phyloP scores from a whole-genome alignment of 1,140 invertebrate genomes.

The Popillia japonica region DNA sequence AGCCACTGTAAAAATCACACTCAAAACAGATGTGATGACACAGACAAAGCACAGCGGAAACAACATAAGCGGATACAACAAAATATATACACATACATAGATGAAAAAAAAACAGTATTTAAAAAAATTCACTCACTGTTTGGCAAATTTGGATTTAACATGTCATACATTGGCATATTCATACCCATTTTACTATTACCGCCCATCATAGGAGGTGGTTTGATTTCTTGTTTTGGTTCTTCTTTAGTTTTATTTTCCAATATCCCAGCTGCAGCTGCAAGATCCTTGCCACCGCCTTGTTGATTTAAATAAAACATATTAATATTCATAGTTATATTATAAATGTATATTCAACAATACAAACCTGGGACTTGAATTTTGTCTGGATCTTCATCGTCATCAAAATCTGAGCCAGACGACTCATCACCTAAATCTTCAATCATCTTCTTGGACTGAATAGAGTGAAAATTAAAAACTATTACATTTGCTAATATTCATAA shows the following conservation, averaged over 20 bases:
- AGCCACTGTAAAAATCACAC: slow-evolving; percentile 52
- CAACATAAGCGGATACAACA: background rate
- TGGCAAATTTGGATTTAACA: slow-evolving; percentile 45
- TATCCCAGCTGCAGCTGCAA: slow-evolving; percentile 76
- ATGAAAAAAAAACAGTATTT: no score
- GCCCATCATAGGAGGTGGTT: slow-evolving; percentile 7
- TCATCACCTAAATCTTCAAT: slow-evolving; percentile 69
- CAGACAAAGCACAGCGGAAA: slow-evolving; percentile 6
- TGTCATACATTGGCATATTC: slow-evolving; percentile 51
- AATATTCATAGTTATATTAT: background rate
- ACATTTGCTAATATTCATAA: slow-evolving; percentile 32
- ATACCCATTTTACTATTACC: slow-evolving; percentile 51
- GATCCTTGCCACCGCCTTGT: slow-evolving; percentile 80
- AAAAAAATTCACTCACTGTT: slow-evolving; percentile 35
- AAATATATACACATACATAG: no score
- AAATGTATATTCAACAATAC: slow-evolving; percentile 39
- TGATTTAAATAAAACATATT: background rate
- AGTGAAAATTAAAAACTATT: slow-evolving; percentile 36
- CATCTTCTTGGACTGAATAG: slow-evolving; percentile 53
- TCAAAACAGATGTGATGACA: slow-evolving; percentile 24
- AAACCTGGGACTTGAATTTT: slow-evolving; percentile 88
- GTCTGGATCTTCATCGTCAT: slow-evolving; percentile 89
- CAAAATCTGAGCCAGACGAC: slow-evolving; percentile 81
- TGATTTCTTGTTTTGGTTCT: slow-evolving; percentile 40
- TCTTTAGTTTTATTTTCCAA: slow-evolving; percentile 53